These are phyloP conservation scores for Microtus pennsylvanicus DNA, from an alignment of 2,113 vertebrate genomes.

Conservation along the genomic window DNA sequence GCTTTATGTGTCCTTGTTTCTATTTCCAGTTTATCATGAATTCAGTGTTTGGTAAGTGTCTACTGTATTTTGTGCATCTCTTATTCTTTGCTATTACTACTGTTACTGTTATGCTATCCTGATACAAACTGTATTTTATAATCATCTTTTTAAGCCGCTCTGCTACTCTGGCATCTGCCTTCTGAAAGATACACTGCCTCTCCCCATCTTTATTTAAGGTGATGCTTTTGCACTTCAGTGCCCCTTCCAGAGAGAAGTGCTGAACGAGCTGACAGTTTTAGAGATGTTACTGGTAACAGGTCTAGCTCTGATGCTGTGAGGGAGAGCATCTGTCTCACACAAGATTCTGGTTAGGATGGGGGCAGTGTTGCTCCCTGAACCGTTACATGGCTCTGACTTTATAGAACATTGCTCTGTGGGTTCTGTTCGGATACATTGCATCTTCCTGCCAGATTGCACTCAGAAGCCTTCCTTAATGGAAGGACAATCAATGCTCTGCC, in stretches of 20 bases:
- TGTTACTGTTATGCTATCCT: conserved; percentile 73
- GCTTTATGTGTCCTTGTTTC: conserved; percentile 84
- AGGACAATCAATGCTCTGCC: conserved; percentile 55
- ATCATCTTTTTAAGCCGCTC: conserved; percentile 79
- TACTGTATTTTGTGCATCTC: conserved; percentile 80
- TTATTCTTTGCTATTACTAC: conserved; percentile 76
- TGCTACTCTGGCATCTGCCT: conserved; percentile 79
- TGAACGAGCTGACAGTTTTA: conserved; percentile 37
- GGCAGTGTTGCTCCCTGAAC: conserved; percentile 35
- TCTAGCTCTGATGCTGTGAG: conserved; percentile 59
- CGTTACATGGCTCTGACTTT: conserved; percentile 40
- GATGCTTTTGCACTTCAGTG: conserved; percentile 74
- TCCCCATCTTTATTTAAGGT: conserved; percentile 81
- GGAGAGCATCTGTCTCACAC: conserved; percentile 29
- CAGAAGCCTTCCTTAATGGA: conserved; percentile 61
- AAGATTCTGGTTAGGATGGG: conserved; percentile 23
- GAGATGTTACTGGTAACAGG: conserved; percentile 60
- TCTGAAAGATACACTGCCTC: conserved; percentile 75
- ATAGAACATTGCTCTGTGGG: conserved; percentile 37
- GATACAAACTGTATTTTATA: conserved; percentile 73
- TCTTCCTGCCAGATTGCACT: conserved; percentile 45
- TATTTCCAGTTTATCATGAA: conserved; percentile 85
- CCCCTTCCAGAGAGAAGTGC: conserved; percentile 64
- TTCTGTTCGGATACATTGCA: conserved; percentile 40
- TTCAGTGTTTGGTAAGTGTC: conserved; percentile 84